Base-by-base conservation (phyloP, 2,888 invertebrate genomes). In the Cancer borealis region DNA sequence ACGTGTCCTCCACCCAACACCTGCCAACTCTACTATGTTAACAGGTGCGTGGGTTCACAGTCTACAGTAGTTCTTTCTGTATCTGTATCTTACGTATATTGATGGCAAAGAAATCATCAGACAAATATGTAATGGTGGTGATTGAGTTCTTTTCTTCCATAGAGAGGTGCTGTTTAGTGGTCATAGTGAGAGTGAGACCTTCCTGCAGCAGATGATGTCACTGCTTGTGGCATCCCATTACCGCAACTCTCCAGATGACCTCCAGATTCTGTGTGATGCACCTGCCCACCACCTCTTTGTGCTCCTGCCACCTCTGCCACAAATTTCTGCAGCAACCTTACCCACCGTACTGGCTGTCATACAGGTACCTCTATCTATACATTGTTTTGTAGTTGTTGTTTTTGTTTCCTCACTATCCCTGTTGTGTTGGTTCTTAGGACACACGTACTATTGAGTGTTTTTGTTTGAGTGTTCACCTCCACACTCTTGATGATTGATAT, bases 221-320 rank as follows among this genome's bases (percentile, higher is more conserved):
- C 98, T 99, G 79, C 99, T 99, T 96, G 99, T 99, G 0, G 98
- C 99, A 0, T 99, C 99, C 14, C 99, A 99, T 97, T 99, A 99
- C 96, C 99, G 99, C 98, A 99, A 99, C 97, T 98, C 98, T 94
- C 99, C 99, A 0, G 99, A 99, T 97, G 99, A 99, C 97, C 97
- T 99, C 84, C 99, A 99, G 97, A 98, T 99, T 97, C 97, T 99
- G 97, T 99, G 99, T n/a, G 99, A 99, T 97, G 99, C 99, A 30
- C 99, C 99, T 0, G 99, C 99, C 0, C 99, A 99, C 97, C 98
- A 99, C 96, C 97, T 99, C 94, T 99, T 99, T 97, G 99, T 99
- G 96, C 97, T 99, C 54, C 97, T 99, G 95, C 98, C 98, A 0
- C 99, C 99, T 0, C 97, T 98, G 0, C 97, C 98, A 6, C 39